Evolutionary conservation across 2,888 invertebrate species (phyloP).

Genomic region (Tortricodes alternella): DNA sequence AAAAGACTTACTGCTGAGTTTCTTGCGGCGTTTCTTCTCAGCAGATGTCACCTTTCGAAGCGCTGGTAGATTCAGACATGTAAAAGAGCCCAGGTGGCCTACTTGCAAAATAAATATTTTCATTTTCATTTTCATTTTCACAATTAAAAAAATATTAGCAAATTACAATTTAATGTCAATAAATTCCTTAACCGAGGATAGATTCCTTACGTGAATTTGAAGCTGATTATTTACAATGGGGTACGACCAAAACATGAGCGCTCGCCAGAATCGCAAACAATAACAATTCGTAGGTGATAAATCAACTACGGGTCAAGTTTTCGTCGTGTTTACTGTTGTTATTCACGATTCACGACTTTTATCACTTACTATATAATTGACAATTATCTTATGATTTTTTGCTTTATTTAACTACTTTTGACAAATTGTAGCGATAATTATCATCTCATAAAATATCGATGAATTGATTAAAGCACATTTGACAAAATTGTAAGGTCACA

Average conservation of each 20-base stretch:
- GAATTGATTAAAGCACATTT: background rate
- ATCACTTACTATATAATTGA: constrained; percentile 6
- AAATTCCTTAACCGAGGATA: no score
- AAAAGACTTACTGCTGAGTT: no score
- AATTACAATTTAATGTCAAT: no score
- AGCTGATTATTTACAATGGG: background rate
- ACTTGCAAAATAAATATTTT: no score
- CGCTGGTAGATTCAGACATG: no score
- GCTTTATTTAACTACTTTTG: background rate
- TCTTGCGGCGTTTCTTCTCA: no score
- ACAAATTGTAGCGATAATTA: constrained; percentile 9
- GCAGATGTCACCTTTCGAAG: no score
- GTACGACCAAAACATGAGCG: background rate
- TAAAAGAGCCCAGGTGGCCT: no score
- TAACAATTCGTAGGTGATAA: constrained; percentile 1
- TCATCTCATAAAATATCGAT: background rate
- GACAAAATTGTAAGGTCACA: background rate
- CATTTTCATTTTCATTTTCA: no score
- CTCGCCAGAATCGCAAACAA: background rate
- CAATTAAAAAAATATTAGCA: no score
- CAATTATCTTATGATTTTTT: constrained; percentile 12
- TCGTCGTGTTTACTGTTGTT: background rate
- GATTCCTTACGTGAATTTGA: no score
- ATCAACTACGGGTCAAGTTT: constrained; percentile 7
- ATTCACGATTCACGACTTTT: constrained; percentile 12